Evolutionary conservation across 1,140 invertebrate genomes (phyloP), one percentile per base, ranked within the genome.

Genomic region (Caenorhabditis latens): DNA sequence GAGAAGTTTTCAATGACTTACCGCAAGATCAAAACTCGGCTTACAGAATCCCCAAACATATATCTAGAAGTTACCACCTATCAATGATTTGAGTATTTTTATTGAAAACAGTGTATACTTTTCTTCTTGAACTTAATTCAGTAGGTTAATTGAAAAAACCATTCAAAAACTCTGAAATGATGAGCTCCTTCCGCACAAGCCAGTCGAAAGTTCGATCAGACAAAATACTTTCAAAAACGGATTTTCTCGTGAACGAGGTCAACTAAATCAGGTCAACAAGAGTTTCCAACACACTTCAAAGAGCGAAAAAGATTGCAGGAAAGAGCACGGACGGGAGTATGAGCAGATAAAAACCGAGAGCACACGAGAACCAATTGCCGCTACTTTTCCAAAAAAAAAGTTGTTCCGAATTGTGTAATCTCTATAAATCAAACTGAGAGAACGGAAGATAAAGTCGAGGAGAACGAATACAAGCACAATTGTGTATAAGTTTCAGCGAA

Each of bases 291-390:
- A 48, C 65, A 71, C 65, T 71, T 71, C 65, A 71, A 71, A 71
- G 65, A 71, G 42, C 65, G 42, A 71, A 71, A 71, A 71, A 71
- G 14, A 71, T 71, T 43, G 65, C 65, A 46, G 42, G 14, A 71
- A 48, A 48, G 65, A 71, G 65, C 65, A 71, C 65, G 21, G 21
- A 24, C 19, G 24, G n/a, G 65, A 71, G 42, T 14, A 46, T 6
- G n/a, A 71, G 16, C 24, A 42, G 42, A 71, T 14, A 48, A 71
- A 46, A 48, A 14, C 11, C 13, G 16, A 48, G 65, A 71, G 61
- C 21, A 40, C 61, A 65, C 61, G 24, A 43, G 42, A 71, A 19
- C 65, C 65, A 71, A 71, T 46, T 71, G 40, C 65, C 65, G 42
- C 5, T 16, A n/a, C 9, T 71, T 46, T 71, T 48, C 43, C 65